Evolutionary conservation across 2,888 invertebrate species (phyloP).

Genomic region (Eilema griseolum): DNA sequence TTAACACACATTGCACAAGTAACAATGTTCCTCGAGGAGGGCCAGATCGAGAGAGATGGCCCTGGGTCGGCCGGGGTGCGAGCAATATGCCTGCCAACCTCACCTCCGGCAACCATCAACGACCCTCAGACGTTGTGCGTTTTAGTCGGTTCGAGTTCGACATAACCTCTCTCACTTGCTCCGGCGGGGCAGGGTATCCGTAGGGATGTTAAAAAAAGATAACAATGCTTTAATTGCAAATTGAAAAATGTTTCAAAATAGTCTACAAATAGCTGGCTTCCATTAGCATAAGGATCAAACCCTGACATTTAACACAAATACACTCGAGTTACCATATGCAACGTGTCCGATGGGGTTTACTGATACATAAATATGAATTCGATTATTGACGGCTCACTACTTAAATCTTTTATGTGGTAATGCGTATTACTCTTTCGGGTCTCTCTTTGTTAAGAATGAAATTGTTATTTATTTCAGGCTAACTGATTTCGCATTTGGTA

Average conservation of each 20-base stretch:
- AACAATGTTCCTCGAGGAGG: no score
- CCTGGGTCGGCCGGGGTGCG: no score
- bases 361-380: constrained; percentile 67
- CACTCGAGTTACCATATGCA: constrained; percentile 61
- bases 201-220: no score
- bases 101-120: no score
- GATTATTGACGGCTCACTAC: constrained; percentile 44
- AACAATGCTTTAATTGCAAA: neutral
- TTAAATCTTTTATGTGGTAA: constrained; percentile 13
- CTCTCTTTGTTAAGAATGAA: neutral
- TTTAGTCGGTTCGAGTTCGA: no score
- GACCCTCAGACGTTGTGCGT: no score
- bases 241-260: neutral
- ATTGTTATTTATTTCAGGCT: neutral
- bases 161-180: no score
- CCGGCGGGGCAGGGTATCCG: no score
- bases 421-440: neutral
- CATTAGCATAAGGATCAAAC: constrained; percentile 46
- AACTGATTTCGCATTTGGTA: neutral
- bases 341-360: constrained; percentile 62
- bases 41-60: no score
- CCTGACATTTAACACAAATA: constrained; percentile 66
- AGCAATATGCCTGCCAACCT: no score
- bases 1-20: neutral
- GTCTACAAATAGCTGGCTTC: constrained; percentile 28